Evolutionary conservation across 2,113 vertebrate species (phyloP), one percentile per base, ranked within the genome.

Genomic region (Entomyzon cyanotis): DNA sequence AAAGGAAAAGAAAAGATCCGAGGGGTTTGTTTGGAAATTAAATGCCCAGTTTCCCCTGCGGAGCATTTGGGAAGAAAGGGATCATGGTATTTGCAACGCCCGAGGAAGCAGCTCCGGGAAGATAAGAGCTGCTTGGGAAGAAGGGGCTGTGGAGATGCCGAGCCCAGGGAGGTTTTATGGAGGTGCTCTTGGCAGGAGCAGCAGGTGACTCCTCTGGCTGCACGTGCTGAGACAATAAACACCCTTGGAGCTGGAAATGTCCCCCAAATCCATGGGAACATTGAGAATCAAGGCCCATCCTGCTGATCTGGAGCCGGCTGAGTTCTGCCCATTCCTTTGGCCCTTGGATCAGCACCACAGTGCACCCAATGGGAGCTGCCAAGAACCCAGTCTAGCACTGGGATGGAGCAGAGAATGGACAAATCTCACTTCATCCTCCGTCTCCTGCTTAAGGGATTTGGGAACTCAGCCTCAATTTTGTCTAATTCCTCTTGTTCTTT

Each of bases 1-100:
- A 56, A 47, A 41, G 7, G 1, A 3, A 17, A 31, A 24, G 13
- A 18, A 20, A 15, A 30, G 22, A 50, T 79, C 53, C 3, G 1
- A 86, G 35, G 35, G 68, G 71, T 91, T 96, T 94, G 84, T 95
- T 91, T 90, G 76, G 91, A 89, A 95, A 91, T 92, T 2, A 87
- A 96, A 89, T n/a, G 92, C 88, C 92, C 69, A 2, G 30, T 58
- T 80, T 94, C 41, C 78, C 84, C 84, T 55, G 60, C 0, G 39
- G 84, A 91, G 78, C 27, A 6, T 24, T 78, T 44, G 73, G 65
- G 88, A 39, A 70, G 70, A 93, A 76, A 69, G 10, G 37, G 78
- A 84, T 79, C 1, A 0, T 24, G 77, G 78, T 52, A 12, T 96
- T 95, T 71, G 93, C 68, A 59, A 87, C 0, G 50, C 89, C 58